These are phyloP conservation scores for Trichacis sp. DNA, from an alignment of 2,888 invertebrate species.

Conservation along the genomic window DNA sequence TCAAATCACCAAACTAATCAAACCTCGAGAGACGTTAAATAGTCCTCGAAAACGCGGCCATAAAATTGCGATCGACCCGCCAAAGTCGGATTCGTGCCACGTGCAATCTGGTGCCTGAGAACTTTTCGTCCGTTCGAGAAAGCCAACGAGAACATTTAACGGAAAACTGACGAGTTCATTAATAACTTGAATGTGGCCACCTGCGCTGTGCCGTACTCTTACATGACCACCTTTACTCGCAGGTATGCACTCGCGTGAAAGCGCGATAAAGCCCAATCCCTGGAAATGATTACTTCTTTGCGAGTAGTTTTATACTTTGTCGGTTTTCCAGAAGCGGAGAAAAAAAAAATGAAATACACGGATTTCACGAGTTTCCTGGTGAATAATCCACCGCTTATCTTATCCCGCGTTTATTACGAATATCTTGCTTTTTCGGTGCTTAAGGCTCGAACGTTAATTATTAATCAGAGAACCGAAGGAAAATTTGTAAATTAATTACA, in stretches of 20 bases:
- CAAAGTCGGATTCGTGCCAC: too few species aligned
- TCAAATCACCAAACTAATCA: too few species aligned
- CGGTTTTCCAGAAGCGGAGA: conserved; percentile 1
- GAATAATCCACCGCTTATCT: background rate
- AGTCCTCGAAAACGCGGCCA: too few species aligned
- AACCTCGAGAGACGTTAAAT: too few species aligned
- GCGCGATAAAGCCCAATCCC: conserved; percentile 12
- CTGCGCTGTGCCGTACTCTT: conserved; percentile 48
- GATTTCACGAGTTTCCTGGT: conserved; percentile 2
- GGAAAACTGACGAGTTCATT: conserved; percentile 62
- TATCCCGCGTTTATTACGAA: conserved; percentile 4
- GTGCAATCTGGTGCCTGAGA: conserved; percentile 7
- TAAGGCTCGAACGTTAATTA: conserved; percentile 5
- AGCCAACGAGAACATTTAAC: conserved; percentile 47
- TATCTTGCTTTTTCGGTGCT: conserved; percentile 1
- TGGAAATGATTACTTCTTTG: conserved; percentile 11
- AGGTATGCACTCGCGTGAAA: conserved; percentile 12
- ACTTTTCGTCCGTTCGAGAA: conserved; percentile 7
- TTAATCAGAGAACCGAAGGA: conserved; percentile 7
- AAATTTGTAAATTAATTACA: background rate
- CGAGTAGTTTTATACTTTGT: too few species aligned
- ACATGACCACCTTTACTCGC: conserved; percentile 35
- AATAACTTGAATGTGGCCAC: conserved; percentile 48
- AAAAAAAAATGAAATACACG: background rate
- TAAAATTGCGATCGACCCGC: too few species aligned